These are phyloP conservation scores for Drosophila colorata DNA, from an alignment of 2,888 invertebrate genomes.

Conservation along the genomic window DNA sequence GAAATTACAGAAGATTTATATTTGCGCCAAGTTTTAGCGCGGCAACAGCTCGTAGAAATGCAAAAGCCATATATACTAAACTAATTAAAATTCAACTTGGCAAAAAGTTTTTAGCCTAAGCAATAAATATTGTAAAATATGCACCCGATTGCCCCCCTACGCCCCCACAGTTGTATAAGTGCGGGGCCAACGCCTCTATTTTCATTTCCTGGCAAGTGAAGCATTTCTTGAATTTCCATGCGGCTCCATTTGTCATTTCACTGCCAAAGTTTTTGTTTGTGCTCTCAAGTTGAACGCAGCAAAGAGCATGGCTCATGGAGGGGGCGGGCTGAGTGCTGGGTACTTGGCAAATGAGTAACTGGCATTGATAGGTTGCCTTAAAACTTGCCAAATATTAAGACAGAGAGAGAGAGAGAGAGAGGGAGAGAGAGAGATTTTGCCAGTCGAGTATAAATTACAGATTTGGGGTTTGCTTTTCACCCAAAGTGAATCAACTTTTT, in stretches of 20 bases:
- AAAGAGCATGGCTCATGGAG: slow-evolving; percentile 12
- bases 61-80: slow-evolving; percentile 69
- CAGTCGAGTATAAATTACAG: slow-evolving; percentile 33
- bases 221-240: slow-evolving; percentile 65
- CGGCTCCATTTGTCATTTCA: slow-evolving; percentile 78
- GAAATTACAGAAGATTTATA: slow-evolving; percentile 65
- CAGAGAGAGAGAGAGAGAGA: slow-evolving; percentile 2
- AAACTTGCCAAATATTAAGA: slow-evolving; percentile 46
- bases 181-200: slow-evolving; percentile 23
- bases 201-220: slow-evolving; percentile 59
- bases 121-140: slow-evolving; percentile 81
- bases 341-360: slow-evolving; percentile 52
- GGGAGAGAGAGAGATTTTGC: slow-evolving; percentile 8
- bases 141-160: slow-evolving; percentile 33
- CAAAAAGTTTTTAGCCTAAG: slow-evolving; percentile 74
- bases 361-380: slow-evolving; percentile 63
- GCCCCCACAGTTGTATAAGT: slow-evolving; percentile 5
- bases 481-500: slow-evolving; percentile 36
- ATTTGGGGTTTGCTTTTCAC: slow-evolving; percentile 1
- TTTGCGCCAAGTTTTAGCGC: slow-evolving; percentile 55
- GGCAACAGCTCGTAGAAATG: slow-evolving; percentile 35
- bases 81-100: slow-evolving; percentile 81
- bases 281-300: slow-evolving; percentile 39
- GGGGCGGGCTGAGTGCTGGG: background rate
- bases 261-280: slow-evolving; percentile 75